phyloP scores from a whole-genome alignment of 1,140 invertebrate species.

The Microplitis demolitor region DNA sequence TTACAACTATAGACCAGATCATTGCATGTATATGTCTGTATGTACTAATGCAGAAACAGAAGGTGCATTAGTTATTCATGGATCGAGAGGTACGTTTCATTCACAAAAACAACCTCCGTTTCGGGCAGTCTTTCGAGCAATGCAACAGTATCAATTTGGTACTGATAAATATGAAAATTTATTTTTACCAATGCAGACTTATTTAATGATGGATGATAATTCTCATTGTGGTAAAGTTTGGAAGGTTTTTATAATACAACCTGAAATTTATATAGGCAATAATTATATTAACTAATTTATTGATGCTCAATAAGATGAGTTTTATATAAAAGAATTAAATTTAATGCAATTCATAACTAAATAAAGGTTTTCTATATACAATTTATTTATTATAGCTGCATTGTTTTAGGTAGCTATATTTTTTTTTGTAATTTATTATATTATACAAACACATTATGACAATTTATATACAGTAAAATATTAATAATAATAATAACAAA shows the following conservation, averaged over 20 bases:
- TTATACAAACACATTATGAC: too few species aligned
- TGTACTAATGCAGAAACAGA: slow-evolving; percentile 75
- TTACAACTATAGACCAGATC: slow-evolving; percentile 92
- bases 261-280: slow-evolving; percentile 47
- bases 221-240: slow-evolving; percentile 63
- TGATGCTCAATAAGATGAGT: neutral
- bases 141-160: slow-evolving; percentile 67
- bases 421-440: too few species aligned
- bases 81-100: slow-evolving; percentile 84
- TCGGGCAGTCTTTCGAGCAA: slow-evolving; percentile 73
- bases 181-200: slow-evolving; percentile 58
- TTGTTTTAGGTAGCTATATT: too few species aligned
- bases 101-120: slow-evolving; percentile 87
- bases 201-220: slow-evolving; percentile 52
- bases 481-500: too few species aligned
- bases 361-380: too few species aligned
- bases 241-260: slow-evolving; percentile 55
- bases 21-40: slow-evolving; percentile 92
- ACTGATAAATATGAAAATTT: slow-evolving; percentile 59
- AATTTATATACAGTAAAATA: too few species aligned
- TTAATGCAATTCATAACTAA: neutral
- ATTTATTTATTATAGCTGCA: too few species aligned
- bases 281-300: slow-evolving; percentile 14
- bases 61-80: slow-evolving; percentile 88
- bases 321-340: neutral